A percentile compares a stretch with the other conserved stretches of the same genome.
phyloP scores from a whole-genome alignment of 2,888 invertebrate species.

The Caenorhabditis zanzibari region DNA sequence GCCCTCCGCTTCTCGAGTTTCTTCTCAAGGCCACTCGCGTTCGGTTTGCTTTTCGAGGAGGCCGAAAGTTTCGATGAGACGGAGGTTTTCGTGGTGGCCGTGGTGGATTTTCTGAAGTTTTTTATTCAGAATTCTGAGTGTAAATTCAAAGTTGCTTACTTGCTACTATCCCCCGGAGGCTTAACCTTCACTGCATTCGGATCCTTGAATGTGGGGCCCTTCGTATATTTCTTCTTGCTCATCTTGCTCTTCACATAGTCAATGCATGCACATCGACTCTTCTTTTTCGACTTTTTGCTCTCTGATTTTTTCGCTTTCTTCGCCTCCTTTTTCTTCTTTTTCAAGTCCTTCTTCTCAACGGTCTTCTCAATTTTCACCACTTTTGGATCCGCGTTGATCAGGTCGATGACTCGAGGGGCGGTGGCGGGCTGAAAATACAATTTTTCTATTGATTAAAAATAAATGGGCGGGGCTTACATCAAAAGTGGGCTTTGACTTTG shows the following conservation, averaged over 20 bases:
- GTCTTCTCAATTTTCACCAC: slow-evolving; percentile 17
- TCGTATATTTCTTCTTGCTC: slow-evolving; percentile 21
- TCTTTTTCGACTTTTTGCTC: slow-evolving; percentile 8
- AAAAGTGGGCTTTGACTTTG: slow-evolving; percentile 45
- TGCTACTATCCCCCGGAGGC: slow-evolving; percentile 46
- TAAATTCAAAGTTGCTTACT: slow-evolving; percentile 13
- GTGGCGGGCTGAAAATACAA: slow-evolving; percentile 52
- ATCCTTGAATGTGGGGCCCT: slow-evolving; percentile 26
- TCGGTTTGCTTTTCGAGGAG: slow-evolving; percentile 24
- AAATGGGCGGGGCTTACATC: slow-evolving; percentile 33
- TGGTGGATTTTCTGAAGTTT: slow-evolving; percentile 15
- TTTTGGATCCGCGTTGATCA: slow-evolving; percentile 44
- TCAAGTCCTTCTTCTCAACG: slow-evolving; percentile 14
- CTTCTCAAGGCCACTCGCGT: slow-evolving; percentile 34
- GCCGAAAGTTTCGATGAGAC: slow-evolving; percentile 32
- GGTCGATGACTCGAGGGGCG: slow-evolving; percentile 57
- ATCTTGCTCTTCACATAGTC: slow-evolving; percentile 57
- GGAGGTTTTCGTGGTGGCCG: slow-evolving; percentile 28
- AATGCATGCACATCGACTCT: slow-evolving; percentile 50
- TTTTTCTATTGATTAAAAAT: neutral
- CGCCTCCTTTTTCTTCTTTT: slow-evolving; percentile 17
- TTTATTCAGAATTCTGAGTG: neutral
- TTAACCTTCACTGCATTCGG: slow-evolving; percentile 35
- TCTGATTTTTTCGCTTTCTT: slow-evolving; percentile 21
- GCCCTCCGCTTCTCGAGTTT: slow-evolving; percentile 35